These are phyloP conservation scores for Rhea pennata DNA, from an alignment of 2,113 vertebrate species.

Conservation along the genomic window DNA sequence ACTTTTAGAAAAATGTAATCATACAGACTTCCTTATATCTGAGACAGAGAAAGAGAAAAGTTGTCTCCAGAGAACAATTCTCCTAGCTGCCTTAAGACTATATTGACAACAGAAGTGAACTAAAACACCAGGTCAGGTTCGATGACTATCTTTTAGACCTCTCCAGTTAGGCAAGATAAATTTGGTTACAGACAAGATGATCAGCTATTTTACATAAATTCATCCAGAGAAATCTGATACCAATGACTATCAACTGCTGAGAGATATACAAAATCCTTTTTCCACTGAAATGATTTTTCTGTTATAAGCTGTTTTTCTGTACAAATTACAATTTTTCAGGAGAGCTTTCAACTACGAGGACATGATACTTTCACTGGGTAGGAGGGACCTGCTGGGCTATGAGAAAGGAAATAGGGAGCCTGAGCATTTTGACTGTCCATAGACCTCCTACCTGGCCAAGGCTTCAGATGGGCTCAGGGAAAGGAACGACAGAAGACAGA, in stretches of 20 bases:
- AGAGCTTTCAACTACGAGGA: background rate
- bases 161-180: background rate
- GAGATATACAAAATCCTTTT: background rate
- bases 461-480: background rate
- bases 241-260: background rate
- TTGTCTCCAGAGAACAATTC: background rate
- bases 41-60: background rate
- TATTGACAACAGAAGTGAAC: background rate
- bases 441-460: background rate
- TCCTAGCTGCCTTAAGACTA: background rate
- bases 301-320: background rate
- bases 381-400: background rate
- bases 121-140: background rate
- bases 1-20: background rate
- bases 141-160: background rate
- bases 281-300: background rate
- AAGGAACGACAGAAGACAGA: background rate
- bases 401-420: background rate
- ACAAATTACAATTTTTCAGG: background rate
- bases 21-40: background rate
- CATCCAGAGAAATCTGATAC: background rate
- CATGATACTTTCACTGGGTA: background rate
- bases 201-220: background rate
- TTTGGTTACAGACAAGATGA: background rate
- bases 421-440: background rate